Percentiles rank a stretch among this genome's conserved stretches.
These are phyloP conservation scores for Limnephilus lunatus DNA, from an alignment of 2,888 invertebrate genomes.

Conservation along the genomic window DNA sequence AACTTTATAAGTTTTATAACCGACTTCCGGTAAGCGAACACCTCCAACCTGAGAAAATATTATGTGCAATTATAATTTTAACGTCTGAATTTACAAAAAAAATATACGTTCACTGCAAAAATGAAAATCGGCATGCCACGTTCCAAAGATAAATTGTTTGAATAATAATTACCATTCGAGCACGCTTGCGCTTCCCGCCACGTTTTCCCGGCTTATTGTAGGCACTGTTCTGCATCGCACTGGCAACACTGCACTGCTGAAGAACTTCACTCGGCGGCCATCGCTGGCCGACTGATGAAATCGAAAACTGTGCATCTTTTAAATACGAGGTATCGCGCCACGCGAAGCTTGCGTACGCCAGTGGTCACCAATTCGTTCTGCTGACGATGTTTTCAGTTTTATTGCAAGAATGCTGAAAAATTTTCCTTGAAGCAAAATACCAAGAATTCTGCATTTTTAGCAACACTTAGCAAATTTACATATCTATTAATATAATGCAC, in stretches of 20 bases:
- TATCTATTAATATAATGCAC: too few relatives aligned
- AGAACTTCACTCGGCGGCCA: constrained; percentile 27
- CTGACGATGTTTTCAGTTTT: neutral
- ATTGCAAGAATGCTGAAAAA: neutral
- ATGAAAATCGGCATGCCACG: neutral
- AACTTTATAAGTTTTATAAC: neutral
- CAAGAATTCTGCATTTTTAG: too few relatives aligned
- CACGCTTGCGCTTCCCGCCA: constrained; percentile 34
- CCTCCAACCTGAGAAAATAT: neutral
- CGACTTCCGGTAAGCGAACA: neutral
- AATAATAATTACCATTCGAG: constrained; percentile 34
- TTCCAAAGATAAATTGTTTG: neutral
- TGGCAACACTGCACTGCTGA: neutral
- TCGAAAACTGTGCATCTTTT: constrained; percentile 61
- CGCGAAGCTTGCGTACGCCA: constrained; percentile 9
- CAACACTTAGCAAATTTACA: too few relatives aligned
- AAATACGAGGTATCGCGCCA: constrained; percentile 34
- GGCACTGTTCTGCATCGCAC: neutral
- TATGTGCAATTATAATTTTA: neutral
- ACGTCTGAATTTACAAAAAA: neutral
- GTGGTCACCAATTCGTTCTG: neutral
- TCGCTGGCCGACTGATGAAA: constrained; percentile 61
- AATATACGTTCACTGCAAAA: neutral
- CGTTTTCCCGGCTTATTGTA: constrained; percentile 21
- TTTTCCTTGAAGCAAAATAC: neutral